These are phyloP conservation scores for Formica selysi DNA, from an alignment of 1,140 invertebrate genomes.

Conservation along the genomic window DNA sequence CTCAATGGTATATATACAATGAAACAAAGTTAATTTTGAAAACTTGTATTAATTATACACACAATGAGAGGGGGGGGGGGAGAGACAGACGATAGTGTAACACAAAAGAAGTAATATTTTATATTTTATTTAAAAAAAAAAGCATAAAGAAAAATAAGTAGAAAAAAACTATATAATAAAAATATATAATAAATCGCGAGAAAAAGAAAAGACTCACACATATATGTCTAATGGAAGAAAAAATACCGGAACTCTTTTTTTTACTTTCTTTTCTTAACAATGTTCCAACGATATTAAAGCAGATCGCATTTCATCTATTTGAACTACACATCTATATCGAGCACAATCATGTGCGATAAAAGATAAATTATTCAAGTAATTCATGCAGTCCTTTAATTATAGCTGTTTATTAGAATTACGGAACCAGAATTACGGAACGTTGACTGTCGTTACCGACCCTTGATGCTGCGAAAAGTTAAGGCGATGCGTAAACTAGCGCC, in stretches of 20 bases:
- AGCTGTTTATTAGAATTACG: not conserved
- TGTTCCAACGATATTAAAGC: not conserved
- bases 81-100: not conserved
- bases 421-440: not conserved
- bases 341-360: not conserved
- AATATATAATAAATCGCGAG: not conserved
- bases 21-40: not conserved
- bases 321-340: not conserved
- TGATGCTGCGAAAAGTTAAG: slow-evolving; percentile 38
- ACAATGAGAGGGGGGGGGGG: no score
- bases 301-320: not conserved
- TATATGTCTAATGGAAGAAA: not conserved
- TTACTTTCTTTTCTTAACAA: not conserved
- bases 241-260: not conserved
- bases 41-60: not conserved
- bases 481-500: slow-evolving; percentile 34
- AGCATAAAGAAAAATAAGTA: not conserved
- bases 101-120: not conserved
- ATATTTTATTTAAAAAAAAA: not conserved
- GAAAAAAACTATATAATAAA: not conserved
- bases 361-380: slow-evolving; percentile 1
- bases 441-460: not conserved
- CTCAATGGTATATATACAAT: no score
- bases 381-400: slow-evolving; percentile 31
- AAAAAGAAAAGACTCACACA: not conserved